Conservation (phyloP, 2,113 vertebrate genomes). For the Salminus brasiliensis region DNA sequence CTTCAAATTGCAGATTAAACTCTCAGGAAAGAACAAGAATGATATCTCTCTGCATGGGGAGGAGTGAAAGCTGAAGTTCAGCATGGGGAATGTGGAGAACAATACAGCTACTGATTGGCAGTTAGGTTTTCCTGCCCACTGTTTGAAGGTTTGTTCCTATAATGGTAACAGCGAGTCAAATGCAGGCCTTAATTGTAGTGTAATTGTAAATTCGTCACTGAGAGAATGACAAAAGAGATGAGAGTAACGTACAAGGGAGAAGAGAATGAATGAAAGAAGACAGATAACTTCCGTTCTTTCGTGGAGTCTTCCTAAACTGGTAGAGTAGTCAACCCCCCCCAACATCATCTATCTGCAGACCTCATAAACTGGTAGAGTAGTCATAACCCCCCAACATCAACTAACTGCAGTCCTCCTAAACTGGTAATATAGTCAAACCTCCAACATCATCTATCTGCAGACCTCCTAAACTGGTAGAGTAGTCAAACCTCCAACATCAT, state of each 20-base stretch:
- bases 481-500: no score
- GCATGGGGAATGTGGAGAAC: constrained; percentile 50
- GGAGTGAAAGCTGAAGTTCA: constrained; percentile 6
- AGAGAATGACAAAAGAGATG: background rate
- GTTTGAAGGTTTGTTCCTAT: constrained; percentile 19
- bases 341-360: no score
- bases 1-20: constrained; percentile 32
- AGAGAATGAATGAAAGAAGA: background rate
- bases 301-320: background rate
- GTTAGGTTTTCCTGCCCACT: constrained; percentile 27
- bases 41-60: no score
- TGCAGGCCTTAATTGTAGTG: constrained; percentile 42
- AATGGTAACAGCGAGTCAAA: constrained; percentile 17
- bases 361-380: no score
- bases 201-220: constrained; percentile 15
- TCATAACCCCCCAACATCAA: no score
- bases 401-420: no score
- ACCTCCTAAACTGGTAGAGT: no score
- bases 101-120: constrained; percentile 65
- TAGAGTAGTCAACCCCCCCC: background rate
- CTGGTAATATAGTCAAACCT: no score
- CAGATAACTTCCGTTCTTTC: background rate
- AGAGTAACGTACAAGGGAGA: constrained; percentile 18
- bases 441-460: no score
- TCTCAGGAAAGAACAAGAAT: background rate